Percentiles rank a stretch among this genome's conserved stretches.
Evolutionary conservation across 1,140 invertebrate genomes (phyloP).

Genomic region (Prorops nasuta): DNA sequence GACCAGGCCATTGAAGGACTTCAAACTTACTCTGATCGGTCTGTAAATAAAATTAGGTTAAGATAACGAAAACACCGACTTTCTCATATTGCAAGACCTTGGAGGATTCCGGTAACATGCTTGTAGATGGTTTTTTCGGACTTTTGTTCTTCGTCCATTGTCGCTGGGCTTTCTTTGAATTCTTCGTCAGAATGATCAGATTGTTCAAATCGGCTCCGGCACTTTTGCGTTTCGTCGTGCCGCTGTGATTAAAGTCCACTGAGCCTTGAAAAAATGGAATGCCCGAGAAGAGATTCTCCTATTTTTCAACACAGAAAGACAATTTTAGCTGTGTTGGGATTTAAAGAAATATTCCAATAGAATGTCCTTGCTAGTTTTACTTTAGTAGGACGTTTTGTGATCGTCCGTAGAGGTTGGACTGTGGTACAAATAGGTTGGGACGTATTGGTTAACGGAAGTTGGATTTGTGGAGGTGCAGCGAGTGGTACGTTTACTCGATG

Average conservation of each 20-base stretch:
- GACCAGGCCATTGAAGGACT: too few species aligned
- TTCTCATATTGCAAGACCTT: not conserved
- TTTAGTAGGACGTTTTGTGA: too few species aligned
- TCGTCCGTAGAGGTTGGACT: too few species aligned
- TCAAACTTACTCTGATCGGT: too few species aligned
- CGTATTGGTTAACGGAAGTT: not conserved
- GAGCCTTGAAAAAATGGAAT: constrained; percentile 48
- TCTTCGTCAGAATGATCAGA: constrained; percentile 49
- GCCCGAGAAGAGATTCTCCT: constrained; percentile 18
- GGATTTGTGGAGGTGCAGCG: constrained; percentile 9
- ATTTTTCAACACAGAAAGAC: too few species aligned
- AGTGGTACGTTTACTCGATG: constrained; percentile 13
- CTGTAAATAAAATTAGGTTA: too few species aligned
- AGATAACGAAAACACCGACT: too few species aligned
- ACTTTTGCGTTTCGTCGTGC: constrained; percentile 34
- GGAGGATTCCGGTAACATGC: not conserved
- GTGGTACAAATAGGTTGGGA: too few species aligned
- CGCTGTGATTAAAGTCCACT: constrained; percentile 36
- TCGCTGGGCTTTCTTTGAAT: constrained; percentile 42
- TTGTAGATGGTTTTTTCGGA: not conserved
- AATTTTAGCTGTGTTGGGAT: too few species aligned
- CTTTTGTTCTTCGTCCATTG: constrained; percentile 32
- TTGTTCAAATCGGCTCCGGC: constrained; percentile 51
- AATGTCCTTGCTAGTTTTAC: too few species aligned
- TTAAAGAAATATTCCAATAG: too few species aligned